Conservation (phyloP, 2,888 invertebrate genomes). For the Troides aeacus region DNA sequence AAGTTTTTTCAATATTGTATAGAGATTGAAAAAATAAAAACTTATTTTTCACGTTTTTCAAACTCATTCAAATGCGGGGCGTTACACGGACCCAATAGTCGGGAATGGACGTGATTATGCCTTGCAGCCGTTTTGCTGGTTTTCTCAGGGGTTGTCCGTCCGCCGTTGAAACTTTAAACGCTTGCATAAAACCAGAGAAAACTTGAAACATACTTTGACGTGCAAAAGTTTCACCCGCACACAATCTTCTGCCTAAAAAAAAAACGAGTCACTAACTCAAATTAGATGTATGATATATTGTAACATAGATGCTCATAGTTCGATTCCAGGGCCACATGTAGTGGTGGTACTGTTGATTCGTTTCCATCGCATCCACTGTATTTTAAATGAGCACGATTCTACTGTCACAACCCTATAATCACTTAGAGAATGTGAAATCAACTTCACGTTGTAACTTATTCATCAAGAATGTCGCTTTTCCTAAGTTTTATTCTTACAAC, state of each 20-base stretch:
- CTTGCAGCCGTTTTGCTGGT: conserved; percentile 66
- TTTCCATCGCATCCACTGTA: too few species aligned
- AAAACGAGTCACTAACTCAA: background rate
- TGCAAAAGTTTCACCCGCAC: conserved; percentile 86
- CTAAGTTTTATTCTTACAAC: background rate
- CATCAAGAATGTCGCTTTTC: background rate
- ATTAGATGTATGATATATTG: too few species aligned
- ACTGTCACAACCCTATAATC: too few species aligned
- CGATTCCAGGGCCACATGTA: too few species aligned
- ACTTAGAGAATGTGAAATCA: too few species aligned
- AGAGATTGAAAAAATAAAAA: too few species aligned
- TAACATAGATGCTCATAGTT: too few species aligned
- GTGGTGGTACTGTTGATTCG: too few species aligned
- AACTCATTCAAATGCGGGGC: conserved; percentile 43
- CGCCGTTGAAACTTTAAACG: conserved; percentile 79
- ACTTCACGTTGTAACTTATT: too few species aligned
- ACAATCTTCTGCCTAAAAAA: conserved; percentile 81
- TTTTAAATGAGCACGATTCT: too few species aligned
- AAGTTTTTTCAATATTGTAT: too few species aligned
- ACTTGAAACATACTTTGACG: conserved; percentile 83
- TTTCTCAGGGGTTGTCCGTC: conserved; percentile 64
- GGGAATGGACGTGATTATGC: conserved; percentile 78
- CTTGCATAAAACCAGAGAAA: conserved; percentile 81
- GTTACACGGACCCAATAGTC: conserved; percentile 80
- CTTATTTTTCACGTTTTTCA: background rate